These are phyloP conservation scores for Fragum fragum DNA, from an alignment of 2,888 invertebrate species.

Conservation along the genomic window DNA sequence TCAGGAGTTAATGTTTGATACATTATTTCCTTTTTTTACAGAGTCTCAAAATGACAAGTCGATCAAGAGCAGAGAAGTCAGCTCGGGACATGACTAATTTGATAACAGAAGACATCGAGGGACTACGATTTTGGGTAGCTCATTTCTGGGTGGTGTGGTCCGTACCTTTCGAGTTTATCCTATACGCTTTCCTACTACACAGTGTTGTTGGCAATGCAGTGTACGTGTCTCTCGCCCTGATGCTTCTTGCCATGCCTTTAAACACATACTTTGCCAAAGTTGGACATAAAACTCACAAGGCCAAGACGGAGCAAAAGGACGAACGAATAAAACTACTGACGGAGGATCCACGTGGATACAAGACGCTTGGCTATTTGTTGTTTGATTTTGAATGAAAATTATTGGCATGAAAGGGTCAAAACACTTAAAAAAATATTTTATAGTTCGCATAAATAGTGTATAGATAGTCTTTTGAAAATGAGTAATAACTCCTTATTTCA, in stretches of 20 bases:
- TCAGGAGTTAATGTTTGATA: too few relatives aligned
- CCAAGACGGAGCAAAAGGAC: slow-evolving; percentile 79
- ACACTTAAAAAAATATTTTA: too few relatives aligned
- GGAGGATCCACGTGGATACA: slow-evolving; percentile 85
- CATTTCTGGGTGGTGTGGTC: slow-evolving; percentile 79
- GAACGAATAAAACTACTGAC: slow-evolving; percentile 83
- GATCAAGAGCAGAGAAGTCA: slow-evolving; percentile 81
- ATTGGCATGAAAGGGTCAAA: too few relatives aligned
- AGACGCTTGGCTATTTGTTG: too few relatives aligned
- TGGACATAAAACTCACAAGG: slow-evolving; percentile 75
- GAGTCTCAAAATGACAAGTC: slow-evolving; percentile 84
- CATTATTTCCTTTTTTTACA: too few relatives aligned
- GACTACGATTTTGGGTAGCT: slow-evolving; percentile 73
- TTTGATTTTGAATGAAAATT: too few relatives aligned
- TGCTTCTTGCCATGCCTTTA: slow-evolving; percentile 93
- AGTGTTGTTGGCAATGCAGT: slow-evolving; percentile 91
- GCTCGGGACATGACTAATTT: slow-evolving; percentile 86
- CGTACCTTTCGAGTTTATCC: slow-evolving; percentile 66
- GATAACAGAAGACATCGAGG: slow-evolving; percentile 85
- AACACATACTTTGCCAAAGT: slow-evolving; percentile 83
- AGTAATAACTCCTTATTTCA: too few relatives aligned
- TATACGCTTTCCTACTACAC: slow-evolving; percentile 88
- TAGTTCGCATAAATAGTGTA: too few relatives aligned
- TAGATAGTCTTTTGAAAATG: too few relatives aligned
- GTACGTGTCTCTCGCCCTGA: slow-evolving; percentile 93